Evolutionary conservation across 2,113 vertebrate genomes (phyloP), one percentile per base, ranked within the genome.

Genomic region (Nipponia nippon): DNA sequence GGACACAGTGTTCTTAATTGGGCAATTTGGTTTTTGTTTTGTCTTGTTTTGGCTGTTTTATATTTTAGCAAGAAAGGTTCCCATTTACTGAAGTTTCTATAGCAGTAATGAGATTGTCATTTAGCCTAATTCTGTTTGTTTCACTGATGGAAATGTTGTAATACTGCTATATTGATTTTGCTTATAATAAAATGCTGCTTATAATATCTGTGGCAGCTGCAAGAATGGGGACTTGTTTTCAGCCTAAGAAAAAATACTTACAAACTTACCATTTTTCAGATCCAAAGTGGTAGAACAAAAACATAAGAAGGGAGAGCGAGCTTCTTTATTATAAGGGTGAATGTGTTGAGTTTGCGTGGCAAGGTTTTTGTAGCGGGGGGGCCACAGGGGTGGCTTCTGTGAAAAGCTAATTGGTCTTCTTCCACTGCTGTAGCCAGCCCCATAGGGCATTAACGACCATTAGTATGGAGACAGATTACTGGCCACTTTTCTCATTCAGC

Each of bases 101-200:
- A 84, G 52, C 55, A 89, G 91, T 98, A 98, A 98, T 49, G 46
- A 98, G 95, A 96, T 96, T 97, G 96, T 97, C 82, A 89, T 97
- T 96, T 95, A 96, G 78, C 44, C 14, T 95, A 96, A 97, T 97
- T 94, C 89, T 95, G 55, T 90, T 97, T 89, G 89, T 96, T 97
- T 88, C 90, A 44, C 84, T 94, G 86, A 82, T 76, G 95, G 56
- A 97, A 97, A 95, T 91, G 89, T 94, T 97, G 80, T 92, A 89
- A 95, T 94, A 78, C 55, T 80, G 76, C 63, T 47, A 67, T 97
- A 98, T 97, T 97, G 97, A 97, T 95, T 96, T 95, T 93, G 69
- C 16, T 96, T 91, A 34, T 29, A 84, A 89, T 69, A 80, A 84
- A 95, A 90, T 29, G 20, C 40, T 71, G 26, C 15, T 78, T 92